These are phyloP conservation scores for Atethmia centrago DNA, from an alignment of 2,888 invertebrate genomes.

Conservation along the genomic window DNA sequence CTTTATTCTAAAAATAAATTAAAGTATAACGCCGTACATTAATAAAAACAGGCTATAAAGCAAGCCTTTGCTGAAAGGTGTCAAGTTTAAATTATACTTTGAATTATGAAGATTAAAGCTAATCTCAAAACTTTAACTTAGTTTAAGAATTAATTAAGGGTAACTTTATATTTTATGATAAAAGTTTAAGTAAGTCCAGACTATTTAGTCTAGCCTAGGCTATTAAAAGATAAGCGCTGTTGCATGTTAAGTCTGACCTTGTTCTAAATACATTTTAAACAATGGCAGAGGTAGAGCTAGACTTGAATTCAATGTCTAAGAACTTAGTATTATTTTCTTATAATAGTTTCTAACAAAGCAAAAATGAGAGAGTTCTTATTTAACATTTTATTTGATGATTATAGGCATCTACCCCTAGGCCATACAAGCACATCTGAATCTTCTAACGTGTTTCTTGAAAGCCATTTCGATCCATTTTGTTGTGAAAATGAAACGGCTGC, in stretches of 20 bases:
- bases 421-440: no score
- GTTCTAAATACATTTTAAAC: slow-evolving; percentile 51
- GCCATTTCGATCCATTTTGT: no score
- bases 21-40: neutral
- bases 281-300: slow-evolving; percentile 6
- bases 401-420: no score
- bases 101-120: slow-evolving; percentile 41
- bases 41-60: slow-evolving; percentile 2
- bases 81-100: slow-evolving; percentile 29
- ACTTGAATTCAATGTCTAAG: neutral
- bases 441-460: no score
- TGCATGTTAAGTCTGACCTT: slow-evolving; percentile 31
- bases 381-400: no score
- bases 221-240: slow-evolving; percentile 38
- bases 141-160: slow-evolving; percentile 15
- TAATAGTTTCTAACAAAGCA: no score
- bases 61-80: slow-evolving; percentile 20
- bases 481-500: no score
- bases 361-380: no score
- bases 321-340: neutral
- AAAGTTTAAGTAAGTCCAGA: slow-evolving; percentile 16
- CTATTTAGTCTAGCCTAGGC: slow-evolving; percentile 4
- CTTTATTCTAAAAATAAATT: neutral
- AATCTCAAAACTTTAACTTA: slow-evolving; percentile 21
- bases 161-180: slow-evolving; percentile 33